A percentile compares a stretch with the other conserved stretches of the same genome.
Conservation (phyloP, 1,140 invertebrate genomes). For the Apis mellifera region DNA sequence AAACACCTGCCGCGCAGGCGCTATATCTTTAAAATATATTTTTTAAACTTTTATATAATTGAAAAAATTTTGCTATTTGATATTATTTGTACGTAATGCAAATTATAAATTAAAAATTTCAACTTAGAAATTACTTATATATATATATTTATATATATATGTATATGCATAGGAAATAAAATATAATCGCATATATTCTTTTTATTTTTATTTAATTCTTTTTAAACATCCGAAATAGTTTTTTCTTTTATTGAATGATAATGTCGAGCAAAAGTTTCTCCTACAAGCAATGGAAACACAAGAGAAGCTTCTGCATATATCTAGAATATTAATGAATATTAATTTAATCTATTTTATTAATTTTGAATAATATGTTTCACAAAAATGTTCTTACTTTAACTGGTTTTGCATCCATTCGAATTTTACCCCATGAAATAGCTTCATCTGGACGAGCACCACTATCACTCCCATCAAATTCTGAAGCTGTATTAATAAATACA, state of each 20-base stretch:
- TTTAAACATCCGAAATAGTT: conserved; percentile 66
- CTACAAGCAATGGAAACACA: conserved; percentile 96
- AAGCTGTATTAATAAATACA: conserved; percentile 98
- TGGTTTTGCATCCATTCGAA: conserved; percentile 92
- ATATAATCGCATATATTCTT: background rate
- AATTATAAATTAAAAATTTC: too few species aligned
- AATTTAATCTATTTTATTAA: conserved; percentile 8
- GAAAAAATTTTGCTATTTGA: background rate
- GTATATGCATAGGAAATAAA: background rate
- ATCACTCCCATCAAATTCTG: conserved; percentile 99
- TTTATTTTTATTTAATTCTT: conserved; percentile 17
- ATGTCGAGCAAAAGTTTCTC: conserved; percentile 95
- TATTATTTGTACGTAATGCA: background rate
- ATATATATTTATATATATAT: background rate
- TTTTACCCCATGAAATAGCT: too few species aligned
- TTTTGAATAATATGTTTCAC: background rate
- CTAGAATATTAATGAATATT: conserved; percentile 76
- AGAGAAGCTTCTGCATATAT: conserved; percentile 97
- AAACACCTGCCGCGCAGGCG: conserved; percentile 65
- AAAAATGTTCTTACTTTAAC: conserved; percentile 88
- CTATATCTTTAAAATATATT: background rate
- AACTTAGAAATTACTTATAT: too few species aligned
- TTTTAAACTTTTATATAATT: background rate
- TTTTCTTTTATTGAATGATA: conserved; percentile 68
- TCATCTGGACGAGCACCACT: conserved; percentile 97